Evolutionary conservation across 2,888 invertebrate species (phyloP), one percentile per base, ranked within the genome.

Genomic region (Dicycla oo): DNA sequence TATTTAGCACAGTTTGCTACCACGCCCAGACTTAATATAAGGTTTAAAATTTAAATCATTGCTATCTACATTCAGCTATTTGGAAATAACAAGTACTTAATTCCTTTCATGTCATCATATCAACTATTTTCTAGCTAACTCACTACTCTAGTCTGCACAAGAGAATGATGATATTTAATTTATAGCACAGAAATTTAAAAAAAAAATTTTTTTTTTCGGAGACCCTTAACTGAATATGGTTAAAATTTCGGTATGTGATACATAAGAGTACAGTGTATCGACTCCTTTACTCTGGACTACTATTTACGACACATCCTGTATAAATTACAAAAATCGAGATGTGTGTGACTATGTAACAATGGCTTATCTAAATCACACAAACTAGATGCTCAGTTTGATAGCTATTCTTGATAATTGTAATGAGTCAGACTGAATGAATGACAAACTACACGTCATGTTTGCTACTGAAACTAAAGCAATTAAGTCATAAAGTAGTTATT

Each of bases 331-430:
- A 43, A 43, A 34, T 45, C 1, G 7, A 47, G 15, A 62, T n/a
- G 11, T 15, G 43, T 38, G 30, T 38, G 18, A 47, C 15, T 53
- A 45, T 7, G 15, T 23, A 38, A 23, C 10, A 23, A 69, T 2
- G 15, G n/a, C 38, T 67, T 68, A 81, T 69, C 79, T 73, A 51
- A 73, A 79, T 77, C 75, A 83, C 76, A 84, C 80, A 78, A 80
- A 67, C 78, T 74, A 77, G 61, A 73, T 72, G 70, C 69, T 73
- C 75, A 76, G 58, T 58, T 47, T 77, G 78, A 81, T 67, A 66
- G 10, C 30, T 64, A 51, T 74, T 78, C 57, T 34, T 49, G 54
- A 30, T 54, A 70, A 71, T 74, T 60, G 1, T 23, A 63, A 77
- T 81, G 74, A 81, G 47, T 81, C 83, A 82, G 43, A 1, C 23